Evolutionary conservation across 2,888 invertebrate genomes (phyloP).

Genomic region (Chelonus formosanus): DNA sequence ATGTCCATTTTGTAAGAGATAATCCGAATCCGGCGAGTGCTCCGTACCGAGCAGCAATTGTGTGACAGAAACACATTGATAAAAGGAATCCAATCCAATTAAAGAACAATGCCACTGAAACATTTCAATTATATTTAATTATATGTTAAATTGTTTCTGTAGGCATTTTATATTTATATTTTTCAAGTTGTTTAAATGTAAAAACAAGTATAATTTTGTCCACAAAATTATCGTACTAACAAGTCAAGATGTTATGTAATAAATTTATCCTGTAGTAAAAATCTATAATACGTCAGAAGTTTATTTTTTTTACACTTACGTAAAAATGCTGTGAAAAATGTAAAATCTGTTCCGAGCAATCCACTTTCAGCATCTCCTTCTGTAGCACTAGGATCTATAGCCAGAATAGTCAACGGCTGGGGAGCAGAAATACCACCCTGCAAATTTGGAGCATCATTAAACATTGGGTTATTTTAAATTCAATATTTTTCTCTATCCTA

Average conservation of each 20-base stretch:
- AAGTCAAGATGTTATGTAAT: no score
- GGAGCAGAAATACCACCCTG: slow-evolving; percentile 62
- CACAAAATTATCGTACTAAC: no score
- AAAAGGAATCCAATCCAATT: slow-evolving; percentile 95
- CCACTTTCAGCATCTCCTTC: slow-evolving; percentile 81
- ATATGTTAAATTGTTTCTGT: not conserved
- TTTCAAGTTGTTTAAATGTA: not conserved
- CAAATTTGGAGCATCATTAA: slow-evolving; percentile 38
- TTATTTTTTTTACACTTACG: slow-evolving; percentile 67
- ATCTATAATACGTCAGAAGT: no score
- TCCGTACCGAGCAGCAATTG: slow-evolving; percentile 91
- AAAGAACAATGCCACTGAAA: slow-evolving; percentile 90
- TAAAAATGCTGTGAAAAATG: slow-evolving; percentile 92
- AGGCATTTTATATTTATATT: not conserved
- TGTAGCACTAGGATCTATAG: slow-evolving; percentile 78
- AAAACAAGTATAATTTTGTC: slow-evolving; percentile 8
- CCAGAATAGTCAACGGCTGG: slow-evolving; percentile 77
- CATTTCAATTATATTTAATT: slow-evolving; percentile 16
- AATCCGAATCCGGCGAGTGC: slow-evolving; percentile 92
- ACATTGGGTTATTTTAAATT: not conserved
- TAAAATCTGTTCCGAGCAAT: slow-evolving; percentile 89
- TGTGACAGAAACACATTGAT: slow-evolving; percentile 93
- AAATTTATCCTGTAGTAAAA: no score
- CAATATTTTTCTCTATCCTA: no score
- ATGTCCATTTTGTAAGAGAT: slow-evolving; percentile 93